A percentile compares a stretch with the other conserved stretches of the same genome.
These are phyloP conservation scores for Epinotia bilunana DNA, from an alignment of 2,888 invertebrate genomes.

Conservation along the genomic window DNA sequence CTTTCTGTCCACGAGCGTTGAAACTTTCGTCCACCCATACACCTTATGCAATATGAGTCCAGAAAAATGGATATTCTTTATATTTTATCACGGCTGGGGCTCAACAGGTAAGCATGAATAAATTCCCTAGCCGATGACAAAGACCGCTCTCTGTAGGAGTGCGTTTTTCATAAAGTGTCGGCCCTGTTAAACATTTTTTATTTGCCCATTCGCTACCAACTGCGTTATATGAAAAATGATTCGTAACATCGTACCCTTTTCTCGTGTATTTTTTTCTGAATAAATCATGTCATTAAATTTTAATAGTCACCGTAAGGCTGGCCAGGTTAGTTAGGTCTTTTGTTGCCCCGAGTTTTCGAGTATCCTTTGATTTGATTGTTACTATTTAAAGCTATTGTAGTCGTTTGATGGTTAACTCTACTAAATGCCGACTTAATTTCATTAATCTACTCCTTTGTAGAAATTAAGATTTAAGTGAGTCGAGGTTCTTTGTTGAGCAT, in stretches of 20 bases:
- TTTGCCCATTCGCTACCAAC: constrained; percentile 84
- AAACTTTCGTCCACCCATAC: constrained; percentile 62
- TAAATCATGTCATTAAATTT: constrained; percentile 85
- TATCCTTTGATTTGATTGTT: constrained; percentile 80
- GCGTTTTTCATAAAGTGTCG: constrained; percentile 84
- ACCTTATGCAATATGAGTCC: constrained; percentile 77
- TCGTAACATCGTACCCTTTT: constrained; percentile 83
- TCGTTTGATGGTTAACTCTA: constrained; percentile 75
- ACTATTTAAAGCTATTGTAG: constrained; percentile 80
- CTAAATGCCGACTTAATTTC: constrained; percentile 84
- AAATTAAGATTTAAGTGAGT: constrained; percentile 84
- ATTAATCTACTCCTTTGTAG: constrained; percentile 83
- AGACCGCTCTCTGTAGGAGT: constrained; percentile 73
- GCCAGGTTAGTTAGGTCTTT: constrained; percentile 81
- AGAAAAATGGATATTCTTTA: constrained; percentile 83
- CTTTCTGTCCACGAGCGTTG: constrained; percentile 5
- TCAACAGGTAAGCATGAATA: constrained; percentile 81
- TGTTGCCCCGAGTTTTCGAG: constrained; percentile 73
- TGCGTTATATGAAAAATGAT: constrained; percentile 84
- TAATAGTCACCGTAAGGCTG: constrained; percentile 81
- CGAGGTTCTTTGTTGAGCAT: constrained; percentile 69
- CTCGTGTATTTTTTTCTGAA: constrained; percentile 76
- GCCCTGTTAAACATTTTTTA: constrained; percentile 82
- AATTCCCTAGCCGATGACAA: constrained; percentile 81
- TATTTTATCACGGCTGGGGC: constrained; percentile 80